A percentile compares a stretch with the other conserved stretches of the same genome.
Conservation (phyloP, 2,797 vertebrate genomes). For the Botia almorhae region DNA sequence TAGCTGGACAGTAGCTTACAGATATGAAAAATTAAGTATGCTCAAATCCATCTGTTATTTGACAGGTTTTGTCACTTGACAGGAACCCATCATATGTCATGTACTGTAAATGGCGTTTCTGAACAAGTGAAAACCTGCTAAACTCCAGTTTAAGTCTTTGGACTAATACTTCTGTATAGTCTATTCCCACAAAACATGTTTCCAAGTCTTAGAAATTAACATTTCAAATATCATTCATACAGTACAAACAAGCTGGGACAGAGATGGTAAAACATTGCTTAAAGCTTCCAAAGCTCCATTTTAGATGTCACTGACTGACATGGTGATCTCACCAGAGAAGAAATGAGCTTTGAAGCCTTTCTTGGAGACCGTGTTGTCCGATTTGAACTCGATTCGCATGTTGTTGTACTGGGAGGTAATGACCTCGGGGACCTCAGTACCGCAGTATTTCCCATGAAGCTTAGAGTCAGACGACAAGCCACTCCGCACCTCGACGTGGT, state of each 20-base stretch:
- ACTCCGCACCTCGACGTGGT: constrained; percentile 94
- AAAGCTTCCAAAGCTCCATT: constrained; percentile 45
- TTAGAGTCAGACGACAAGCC: constrained; percentile 96
- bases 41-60: background rate
- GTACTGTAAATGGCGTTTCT: constrained; percentile 4
- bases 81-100: constrained; percentile 74
- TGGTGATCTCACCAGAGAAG: constrained; percentile 87
- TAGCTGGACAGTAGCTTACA: too few species aligned
- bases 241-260: constrained; percentile 10
- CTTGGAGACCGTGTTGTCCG: constrained; percentile 98
- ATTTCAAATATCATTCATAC: constrained; percentile 26
- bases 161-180: background rate
- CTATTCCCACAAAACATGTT: background rate
- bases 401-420: constrained; percentile 98
- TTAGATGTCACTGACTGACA: constrained; percentile 20
- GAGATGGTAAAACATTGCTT: constrained; percentile 43
- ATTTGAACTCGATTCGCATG: constrained; percentile 97
- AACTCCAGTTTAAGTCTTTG: background rate
- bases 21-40: background rate
- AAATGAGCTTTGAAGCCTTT: constrained; percentile 98
- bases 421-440: constrained; percentile 92
- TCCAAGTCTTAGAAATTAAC: constrained; percentile 28
- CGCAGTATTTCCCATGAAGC: constrained; percentile 94
- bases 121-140: background rate
- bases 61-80: constrained; percentile 45